Evolutionary conservation across 1,140 invertebrate genomes (phyloP).

Genomic region (Aethina tumida): DNA sequence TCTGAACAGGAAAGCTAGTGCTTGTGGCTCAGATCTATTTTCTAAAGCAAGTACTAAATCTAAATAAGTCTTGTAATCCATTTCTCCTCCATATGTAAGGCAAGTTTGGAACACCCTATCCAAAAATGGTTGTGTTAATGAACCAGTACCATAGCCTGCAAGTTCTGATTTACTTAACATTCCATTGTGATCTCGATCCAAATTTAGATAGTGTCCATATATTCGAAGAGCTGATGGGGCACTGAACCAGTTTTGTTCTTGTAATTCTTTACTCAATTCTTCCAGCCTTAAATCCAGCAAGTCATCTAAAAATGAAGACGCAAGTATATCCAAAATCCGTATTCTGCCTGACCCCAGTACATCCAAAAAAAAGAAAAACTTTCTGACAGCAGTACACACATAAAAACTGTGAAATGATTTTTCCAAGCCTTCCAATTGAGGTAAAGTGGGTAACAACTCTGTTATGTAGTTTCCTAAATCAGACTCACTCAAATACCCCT

Average conservation of each 20-base stretch:
- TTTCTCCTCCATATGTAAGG: constrained; percentile 90
- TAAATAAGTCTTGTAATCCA: constrained; percentile 96
- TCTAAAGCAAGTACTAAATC: constrained; percentile 91
- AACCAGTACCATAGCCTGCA: constrained; percentile 77
- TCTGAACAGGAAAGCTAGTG: constrained; percentile 84
- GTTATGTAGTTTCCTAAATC: constrained; percentile 93
- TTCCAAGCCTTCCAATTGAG: constrained; percentile 80
- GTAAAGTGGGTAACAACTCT: constrained; percentile 83
- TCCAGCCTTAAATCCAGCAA: constrained; percentile 81
- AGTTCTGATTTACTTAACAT: constrained; percentile 87
- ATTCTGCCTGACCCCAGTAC: constrained; percentile 78
- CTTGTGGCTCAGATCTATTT: constrained; percentile 83
- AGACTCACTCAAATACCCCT: constrained; percentile 82
- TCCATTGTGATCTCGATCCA: constrained; percentile 92
- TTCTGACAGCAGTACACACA: constrained; percentile 87
- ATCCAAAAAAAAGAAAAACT: constrained; percentile 94
- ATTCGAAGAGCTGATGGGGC: constrained; percentile 80
- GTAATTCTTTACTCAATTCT: constrained; percentile 68
- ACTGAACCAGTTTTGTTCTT: constrained; percentile 92
- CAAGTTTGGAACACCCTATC: constrained; percentile 92
- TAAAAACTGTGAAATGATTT: constrained; percentile 94
- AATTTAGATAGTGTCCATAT: constrained; percentile 86
- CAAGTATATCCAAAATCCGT: constrained; percentile 82
- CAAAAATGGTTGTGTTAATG: constrained; percentile 84
- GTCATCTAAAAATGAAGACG: constrained; percentile 87